phyloP scores from a whole-genome alignment of 2,797 vertebrate species.

The Gadopsis bispinosus region DNA sequence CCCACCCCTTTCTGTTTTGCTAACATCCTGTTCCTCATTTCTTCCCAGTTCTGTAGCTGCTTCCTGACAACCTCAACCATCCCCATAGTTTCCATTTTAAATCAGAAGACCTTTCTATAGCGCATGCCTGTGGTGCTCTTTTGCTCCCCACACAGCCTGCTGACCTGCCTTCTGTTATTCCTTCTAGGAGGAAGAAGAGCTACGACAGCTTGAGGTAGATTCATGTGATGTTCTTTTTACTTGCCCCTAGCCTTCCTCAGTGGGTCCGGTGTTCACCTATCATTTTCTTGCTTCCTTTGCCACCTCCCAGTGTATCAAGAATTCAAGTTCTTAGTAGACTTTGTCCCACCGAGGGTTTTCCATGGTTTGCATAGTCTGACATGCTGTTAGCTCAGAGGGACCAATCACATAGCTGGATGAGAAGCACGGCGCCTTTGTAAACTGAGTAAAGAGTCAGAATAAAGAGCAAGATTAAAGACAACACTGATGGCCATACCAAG shows the following conservation, averaged over 20 bases:
- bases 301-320: constrained; percentile 8
- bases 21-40: constrained; percentile 71
- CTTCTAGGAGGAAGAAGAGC: constrained; percentile 88
- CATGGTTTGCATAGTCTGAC: constrained; percentile 1
- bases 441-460: constrained; percentile 2
- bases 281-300: constrained; percentile 22
- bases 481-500: constrained; percentile 14
- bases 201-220: constrained; percentile 87
- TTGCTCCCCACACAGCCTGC: constrained; percentile 63
- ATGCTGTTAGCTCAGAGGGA: not conserved
- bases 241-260: constrained; percentile 14
- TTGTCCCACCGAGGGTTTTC: not conserved
- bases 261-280: constrained; percentile 18
- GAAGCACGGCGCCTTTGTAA: not conserved
- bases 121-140: constrained; percentile 68
- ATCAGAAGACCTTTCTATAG: constrained; percentile 33
- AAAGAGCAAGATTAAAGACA: constrained; percentile 4
- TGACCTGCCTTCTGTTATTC: constrained; percentile 77
- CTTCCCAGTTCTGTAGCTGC: constrained; percentile 73
- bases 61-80: constrained; percentile 68
- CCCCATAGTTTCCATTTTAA: constrained; percentile 51
- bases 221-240: constrained; percentile 32
- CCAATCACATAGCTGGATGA: constrained; percentile 11
- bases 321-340: constrained; percentile 28
- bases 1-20: constrained; percentile 23